A percentile compares a stretch with the other conserved stretches of the same genome.
Conservation (phyloP, 2,113 vertebrate species). For the Pteruthius melanotis region DNA sequence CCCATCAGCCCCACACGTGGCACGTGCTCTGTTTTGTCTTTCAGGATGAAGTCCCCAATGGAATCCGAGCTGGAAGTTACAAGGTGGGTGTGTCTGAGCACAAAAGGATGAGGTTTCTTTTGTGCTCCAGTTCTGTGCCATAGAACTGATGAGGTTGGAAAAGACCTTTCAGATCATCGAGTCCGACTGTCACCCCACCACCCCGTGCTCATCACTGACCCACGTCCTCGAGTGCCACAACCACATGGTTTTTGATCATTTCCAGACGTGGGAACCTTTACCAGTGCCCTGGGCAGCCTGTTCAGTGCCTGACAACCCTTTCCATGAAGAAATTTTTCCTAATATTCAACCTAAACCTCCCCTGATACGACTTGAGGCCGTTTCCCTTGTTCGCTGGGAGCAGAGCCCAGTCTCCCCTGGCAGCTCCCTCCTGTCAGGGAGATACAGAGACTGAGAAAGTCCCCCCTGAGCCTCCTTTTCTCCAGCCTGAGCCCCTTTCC, state of each 20-base stretch:
- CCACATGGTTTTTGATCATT: background rate
- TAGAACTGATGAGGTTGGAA: background rate
- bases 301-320: background rate
- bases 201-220: background rate
- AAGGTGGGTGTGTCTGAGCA: constrained; percentile 73
- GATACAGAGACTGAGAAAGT: background rate
- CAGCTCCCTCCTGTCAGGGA: background rate
- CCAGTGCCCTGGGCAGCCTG: background rate
- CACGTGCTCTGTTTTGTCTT: background rate
- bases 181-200: background rate
- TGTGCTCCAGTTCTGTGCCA: background rate
- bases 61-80: constrained; percentile 77
- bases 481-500: background rate
- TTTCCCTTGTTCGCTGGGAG: background rate
- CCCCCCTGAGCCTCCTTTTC: background rate
- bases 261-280: background rate
- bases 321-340: background rate
- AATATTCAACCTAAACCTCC: rapidly evolving
- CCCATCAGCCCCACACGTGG: rapidly evolving
- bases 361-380: rapidly evolving
- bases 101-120: rapidly evolving
- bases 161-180: rapidly evolving
- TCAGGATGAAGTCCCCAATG: constrained; percentile 86
- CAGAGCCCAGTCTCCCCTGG: rapidly evolving
- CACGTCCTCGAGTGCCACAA: background rate